Conservation (phyloP, 2,797 vertebrate genomes). For the Myotis planiceps region DNA sequence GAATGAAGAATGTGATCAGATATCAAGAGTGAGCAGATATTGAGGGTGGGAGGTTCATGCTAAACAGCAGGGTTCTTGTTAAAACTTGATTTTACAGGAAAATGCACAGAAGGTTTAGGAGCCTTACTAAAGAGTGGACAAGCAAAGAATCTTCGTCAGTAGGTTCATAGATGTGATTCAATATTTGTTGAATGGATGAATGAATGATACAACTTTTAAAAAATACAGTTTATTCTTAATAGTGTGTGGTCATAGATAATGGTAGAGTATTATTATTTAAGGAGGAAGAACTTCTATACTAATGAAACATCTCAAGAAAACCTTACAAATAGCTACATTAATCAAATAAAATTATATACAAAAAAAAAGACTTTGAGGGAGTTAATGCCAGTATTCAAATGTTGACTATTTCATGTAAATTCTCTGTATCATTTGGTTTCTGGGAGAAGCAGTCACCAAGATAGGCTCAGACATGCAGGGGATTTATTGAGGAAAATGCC, state of each 20-base stretch:
- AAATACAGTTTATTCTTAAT: neutral
- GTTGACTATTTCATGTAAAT: neutral
- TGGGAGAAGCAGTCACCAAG: neutral
- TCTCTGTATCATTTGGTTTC: neutral
- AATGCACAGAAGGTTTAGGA: neutral
- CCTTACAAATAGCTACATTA: neutral
- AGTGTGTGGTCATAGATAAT: neutral
- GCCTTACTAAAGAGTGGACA: neutral
- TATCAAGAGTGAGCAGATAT: neutral
- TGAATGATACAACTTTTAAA: neutral
- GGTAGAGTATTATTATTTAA: neutral
- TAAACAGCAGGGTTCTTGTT: neutral
- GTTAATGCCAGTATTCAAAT: neutral
- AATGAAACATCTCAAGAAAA: neutral
- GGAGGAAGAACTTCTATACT: neutral
- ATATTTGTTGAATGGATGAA: neutral
- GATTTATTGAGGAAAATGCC: neutral
- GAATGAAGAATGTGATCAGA: neutral
- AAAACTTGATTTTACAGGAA: neutral
- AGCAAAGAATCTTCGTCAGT: neutral
- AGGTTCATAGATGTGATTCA: neutral
- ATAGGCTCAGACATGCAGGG: neutral
- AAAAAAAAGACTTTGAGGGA: neutral
- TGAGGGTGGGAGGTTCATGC: neutral
- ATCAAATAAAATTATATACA: neutral